Percentiles rank a stretch among this genome's conserved stretches.
phyloP scores from a whole-genome alignment of 2,888 invertebrate species.

The Brenthis hecate region DNA sequence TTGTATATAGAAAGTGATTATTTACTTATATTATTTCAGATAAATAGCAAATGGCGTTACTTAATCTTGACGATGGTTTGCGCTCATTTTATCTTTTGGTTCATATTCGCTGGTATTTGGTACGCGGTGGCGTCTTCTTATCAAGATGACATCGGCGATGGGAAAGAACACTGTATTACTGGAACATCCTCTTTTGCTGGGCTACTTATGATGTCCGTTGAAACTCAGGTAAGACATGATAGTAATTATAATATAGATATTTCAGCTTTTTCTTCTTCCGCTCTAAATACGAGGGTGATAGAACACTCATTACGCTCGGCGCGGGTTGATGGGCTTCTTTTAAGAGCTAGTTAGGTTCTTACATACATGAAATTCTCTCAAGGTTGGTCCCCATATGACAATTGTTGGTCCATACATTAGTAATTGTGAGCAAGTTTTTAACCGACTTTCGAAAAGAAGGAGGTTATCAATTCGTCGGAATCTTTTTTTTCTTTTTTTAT shows the following conservation, averaged over 20 bases:
- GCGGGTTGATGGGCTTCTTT: too few relatives aligned
- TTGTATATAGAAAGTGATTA: too few relatives aligned
- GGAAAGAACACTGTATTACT: conserved; percentile 82
- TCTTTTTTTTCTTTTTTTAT: too few relatives aligned
- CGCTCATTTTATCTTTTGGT: conserved; percentile 88
- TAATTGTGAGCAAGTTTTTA: too few relatives aligned
- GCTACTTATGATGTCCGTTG: conserved; percentile 91
- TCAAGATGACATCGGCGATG: conserved; percentile 88
- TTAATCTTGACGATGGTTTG: conserved; percentile 84
- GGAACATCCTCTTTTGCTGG: conserved; percentile 85
- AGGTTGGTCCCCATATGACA: too few relatives aligned
- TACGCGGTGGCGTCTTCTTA: conserved; percentile 86
- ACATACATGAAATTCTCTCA: too few relatives aligned
- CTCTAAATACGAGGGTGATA: too few relatives aligned
- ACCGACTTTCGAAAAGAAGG: too few relatives aligned
- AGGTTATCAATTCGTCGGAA: too few relatives aligned
- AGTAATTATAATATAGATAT: background rate
- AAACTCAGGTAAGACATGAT: conserved; percentile 85
- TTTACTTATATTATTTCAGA: conserved; percentile 50
- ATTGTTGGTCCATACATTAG: too few relatives aligned
- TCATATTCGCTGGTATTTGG: conserved; percentile 90
- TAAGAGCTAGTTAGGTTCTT: too few relatives aligned
- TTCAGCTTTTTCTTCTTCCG: background rate
- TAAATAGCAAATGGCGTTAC: conserved; percentile 89
- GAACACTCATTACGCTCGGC: too few relatives aligned